A percentile compares a stretch with the other conserved stretches of the same genome.
Evolutionary conservation across 1,140 invertebrate species (phyloP).

Genomic region (Globodera ellingtonae): DNA sequence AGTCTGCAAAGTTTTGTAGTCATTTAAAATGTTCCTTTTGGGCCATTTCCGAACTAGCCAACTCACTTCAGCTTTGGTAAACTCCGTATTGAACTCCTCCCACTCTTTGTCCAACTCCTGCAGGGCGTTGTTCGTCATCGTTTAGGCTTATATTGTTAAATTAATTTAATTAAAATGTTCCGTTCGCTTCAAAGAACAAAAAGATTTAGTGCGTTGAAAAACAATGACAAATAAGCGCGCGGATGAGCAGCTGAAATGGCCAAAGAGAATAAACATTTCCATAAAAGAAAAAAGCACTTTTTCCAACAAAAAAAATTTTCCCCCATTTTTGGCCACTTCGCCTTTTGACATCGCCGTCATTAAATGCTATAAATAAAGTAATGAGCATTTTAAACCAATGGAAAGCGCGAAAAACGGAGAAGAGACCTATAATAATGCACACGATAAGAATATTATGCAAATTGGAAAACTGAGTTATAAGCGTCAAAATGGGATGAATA

Average conservation of each 20-base stretch:
- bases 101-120: conserved; percentile 39
- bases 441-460: no score
- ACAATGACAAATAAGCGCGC: no score
- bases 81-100: conserved; percentile 38
- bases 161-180: not conserved
- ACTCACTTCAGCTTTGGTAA: conserved; percentile 47
- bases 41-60: conserved; percentile 7
- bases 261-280: no score
- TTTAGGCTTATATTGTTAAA: not conserved
- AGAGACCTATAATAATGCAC: no score
- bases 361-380: not conserved
- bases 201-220: no score
- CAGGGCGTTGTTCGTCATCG: not conserved
- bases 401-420: no score
- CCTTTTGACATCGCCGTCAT: not conserved
- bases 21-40: not conserved
- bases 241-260: no score
- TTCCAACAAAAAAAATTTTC: not conserved
- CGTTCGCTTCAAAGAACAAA: not conserved
- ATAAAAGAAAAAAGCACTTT: no score
- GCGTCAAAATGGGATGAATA: no score
- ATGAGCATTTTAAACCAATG: no score
- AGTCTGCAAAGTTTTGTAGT: conserved; percentile 34
- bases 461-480: no score
- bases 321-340: not conserved